These are phyloP conservation scores for Coendou prehensilis DNA, from an alignment of 2,797 vertebrate genomes.

Conservation along the genomic window DNA sequence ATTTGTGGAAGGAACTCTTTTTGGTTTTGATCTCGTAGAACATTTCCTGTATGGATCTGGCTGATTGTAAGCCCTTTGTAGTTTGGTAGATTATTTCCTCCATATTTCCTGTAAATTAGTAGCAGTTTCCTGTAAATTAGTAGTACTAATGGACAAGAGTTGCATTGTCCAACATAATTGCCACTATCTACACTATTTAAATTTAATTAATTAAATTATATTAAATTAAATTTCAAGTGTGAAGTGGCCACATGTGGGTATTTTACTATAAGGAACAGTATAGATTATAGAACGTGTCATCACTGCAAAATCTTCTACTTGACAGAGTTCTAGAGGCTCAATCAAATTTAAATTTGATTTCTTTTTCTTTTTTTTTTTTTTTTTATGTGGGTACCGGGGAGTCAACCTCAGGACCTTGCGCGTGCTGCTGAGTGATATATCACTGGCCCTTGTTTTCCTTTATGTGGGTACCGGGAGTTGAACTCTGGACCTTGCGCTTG, in stretches of 20 bases:
- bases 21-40: neutral
- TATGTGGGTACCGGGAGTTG: no score
- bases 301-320: neutral
- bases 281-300: neutral
- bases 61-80: neutral
- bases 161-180: neutral
- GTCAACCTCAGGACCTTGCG: no score
- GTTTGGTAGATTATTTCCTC: neutral
- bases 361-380: neutral
- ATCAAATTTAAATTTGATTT: neutral
- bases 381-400: no score
- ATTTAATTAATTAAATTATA: neutral
- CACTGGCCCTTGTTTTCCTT: no score
- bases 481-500: no score
- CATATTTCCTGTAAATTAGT: neutral
- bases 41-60: neutral
- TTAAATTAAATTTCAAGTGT: neutral
- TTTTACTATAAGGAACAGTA: neutral
- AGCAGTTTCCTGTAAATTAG: neutral
- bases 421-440: no score
- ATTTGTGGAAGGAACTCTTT: neutral
- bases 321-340: neutral
- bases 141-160: neutral
- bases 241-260: no score
- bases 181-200: neutral